phyloP scores from a whole-genome alignment of 1,140 invertebrate genomes.

The Drosophila jambulina region DNA sequence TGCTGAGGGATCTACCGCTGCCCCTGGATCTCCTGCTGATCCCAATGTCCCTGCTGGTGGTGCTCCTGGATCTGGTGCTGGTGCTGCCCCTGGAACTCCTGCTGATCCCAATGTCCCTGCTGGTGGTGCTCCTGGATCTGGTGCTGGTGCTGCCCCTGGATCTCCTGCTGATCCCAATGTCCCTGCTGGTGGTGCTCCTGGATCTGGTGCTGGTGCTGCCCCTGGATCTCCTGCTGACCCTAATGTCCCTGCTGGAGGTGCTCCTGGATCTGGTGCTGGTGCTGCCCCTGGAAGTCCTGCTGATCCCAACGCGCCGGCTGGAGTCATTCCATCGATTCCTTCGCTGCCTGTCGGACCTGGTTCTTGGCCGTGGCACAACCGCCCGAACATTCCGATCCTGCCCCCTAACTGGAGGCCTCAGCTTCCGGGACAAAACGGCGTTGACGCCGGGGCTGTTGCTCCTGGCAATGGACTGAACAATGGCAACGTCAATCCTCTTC shows the following conservation, averaged over 20 bases:
- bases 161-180: not conserved
- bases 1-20: not conserved
- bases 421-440: conserved; percentile 31
- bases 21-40: too few species aligned
- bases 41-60: too few species aligned
- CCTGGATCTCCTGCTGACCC: conserved; percentile 22
- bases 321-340: conserved; percentile 34
- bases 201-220: too few species aligned
- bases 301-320: conserved; percentile 23
- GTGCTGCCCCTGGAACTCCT: too few species aligned
- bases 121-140: conserved; percentile 5
- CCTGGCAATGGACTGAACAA: conserved; percentile 19
- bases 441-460: not conserved
- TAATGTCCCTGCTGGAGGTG: conserved; percentile 3
- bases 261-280: conserved; percentile 6
- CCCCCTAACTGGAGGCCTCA: conserved; percentile 50
- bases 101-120: too few species aligned
- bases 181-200: conserved; percentile 9
- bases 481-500: not conserved
- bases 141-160: conserved; percentile 9
- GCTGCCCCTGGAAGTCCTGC: conserved; percentile 6
- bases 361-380: conserved; percentile 49
- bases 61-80: too few species aligned
- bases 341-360: conserved; percentile 29
- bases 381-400: conserved; percentile 20